Evolutionary conservation across 2,113 vertebrate species (phyloP).

Genomic region (Rhegmatorhina hoffmannsi): DNA sequence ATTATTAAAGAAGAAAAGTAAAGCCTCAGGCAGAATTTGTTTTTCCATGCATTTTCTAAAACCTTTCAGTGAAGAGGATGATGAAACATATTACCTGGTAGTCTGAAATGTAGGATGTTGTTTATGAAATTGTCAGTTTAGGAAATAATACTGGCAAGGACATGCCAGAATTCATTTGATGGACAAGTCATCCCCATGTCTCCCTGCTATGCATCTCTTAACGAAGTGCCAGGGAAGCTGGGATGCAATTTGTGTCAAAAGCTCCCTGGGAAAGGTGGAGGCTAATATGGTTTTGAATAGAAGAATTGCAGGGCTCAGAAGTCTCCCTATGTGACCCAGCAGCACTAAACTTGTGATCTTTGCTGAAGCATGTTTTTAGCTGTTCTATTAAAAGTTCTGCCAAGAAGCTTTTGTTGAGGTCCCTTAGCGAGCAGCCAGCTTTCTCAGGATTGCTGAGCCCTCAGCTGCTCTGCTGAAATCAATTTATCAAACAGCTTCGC

Average conservation of each 20-base stretch:
- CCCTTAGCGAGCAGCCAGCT: neutral
- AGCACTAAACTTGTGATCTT: neutral
- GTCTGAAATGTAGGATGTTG: neutral
- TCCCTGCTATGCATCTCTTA: neutral
- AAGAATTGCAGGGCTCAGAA: neutral
- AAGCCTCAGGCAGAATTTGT: neutral
- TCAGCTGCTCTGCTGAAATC: neutral
- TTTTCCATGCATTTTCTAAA: conserved; percentile 12
- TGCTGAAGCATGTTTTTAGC: neutral
- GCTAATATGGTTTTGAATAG: neutral
- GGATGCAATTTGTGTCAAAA: neutral
- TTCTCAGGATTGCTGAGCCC: neutral
- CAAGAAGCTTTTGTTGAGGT: neutral
- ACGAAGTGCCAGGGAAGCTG: neutral
- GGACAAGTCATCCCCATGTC: neutral
- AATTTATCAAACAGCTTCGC: neutral
- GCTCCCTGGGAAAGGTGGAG: neutral
- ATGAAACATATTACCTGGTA: neutral
- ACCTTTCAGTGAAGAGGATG: neutral
- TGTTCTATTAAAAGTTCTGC: neutral
- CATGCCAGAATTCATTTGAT: neutral
- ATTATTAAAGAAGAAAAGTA: neutral
- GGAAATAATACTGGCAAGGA: neutral
- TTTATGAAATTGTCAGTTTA: conserved; percentile 16
- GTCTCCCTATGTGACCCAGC: neutral